Conservation (phyloP, 2,113 vertebrate genomes). For the Equus quagga region DNA sequence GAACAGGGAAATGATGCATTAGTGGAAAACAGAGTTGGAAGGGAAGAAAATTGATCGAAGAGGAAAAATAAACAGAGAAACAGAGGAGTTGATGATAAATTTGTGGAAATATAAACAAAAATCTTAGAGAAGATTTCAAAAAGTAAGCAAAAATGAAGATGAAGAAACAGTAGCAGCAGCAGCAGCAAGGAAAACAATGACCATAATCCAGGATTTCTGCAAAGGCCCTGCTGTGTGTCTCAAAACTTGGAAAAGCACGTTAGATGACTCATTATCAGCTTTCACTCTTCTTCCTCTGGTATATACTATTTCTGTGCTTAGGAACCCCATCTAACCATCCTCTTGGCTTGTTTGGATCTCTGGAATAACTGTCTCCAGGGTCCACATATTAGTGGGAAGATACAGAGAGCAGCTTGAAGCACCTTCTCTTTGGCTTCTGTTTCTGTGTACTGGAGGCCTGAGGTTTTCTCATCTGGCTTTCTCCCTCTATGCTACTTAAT, state of each 20-base stretch:
- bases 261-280: neutral
- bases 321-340: too few species aligned
- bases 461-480: neutral
- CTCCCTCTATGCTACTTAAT: neutral
- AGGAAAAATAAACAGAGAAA: neutral
- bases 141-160: neutral
- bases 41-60: neutral
- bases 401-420: accelerated
- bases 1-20: neutral
- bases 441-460: neutral
- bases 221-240: neutral
- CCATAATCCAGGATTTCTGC: neutral
- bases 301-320: neutral
- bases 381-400: neutral
- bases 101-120: neutral
- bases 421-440: neutral
- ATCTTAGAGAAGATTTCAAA: neutral
- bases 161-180: neutral
- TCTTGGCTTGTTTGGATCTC: too few species aligned
- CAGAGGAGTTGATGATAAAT: neutral
- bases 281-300: neutral
- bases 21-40: neutral
- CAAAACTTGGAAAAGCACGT: neutral
- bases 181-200: neutral
- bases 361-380: neutral